Evolutionary conservation across 2,888 invertebrate species (phyloP), one percentile per base, ranked within the genome.

Genomic region (Ypsolopha scabrella): DNA sequence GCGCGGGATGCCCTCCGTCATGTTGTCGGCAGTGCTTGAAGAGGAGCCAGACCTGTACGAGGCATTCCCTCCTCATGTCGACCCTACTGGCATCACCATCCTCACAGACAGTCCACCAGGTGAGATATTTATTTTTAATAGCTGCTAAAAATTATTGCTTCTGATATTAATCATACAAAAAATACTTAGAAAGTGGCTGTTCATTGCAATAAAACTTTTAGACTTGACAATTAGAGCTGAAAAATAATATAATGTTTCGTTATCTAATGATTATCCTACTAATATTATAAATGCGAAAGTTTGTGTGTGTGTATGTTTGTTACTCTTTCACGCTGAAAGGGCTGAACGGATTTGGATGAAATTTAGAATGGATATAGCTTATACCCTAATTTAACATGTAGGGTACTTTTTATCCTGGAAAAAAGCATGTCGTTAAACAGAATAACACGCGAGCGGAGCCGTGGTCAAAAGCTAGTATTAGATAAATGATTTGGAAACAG

Each of bases 1-100:
- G 24, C 65, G 67, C 79, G 86, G 81, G 61, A 87, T 87, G 87
- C 87, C 87, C 70, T 88, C 90, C 81, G 91, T 90, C 69, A 92
- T 91, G 89, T 86, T 92, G 87, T 91, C 92, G 62, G 91, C 90
- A 63, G 89, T 92, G 76, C 87, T 91, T 67, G 92, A 91, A 85
- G 92, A 92, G 82, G 91, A 92, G 80, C 89, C 90, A 60, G 93
- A 93, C 76, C 87, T 92, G 66, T 92, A 92, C 65, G 93, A 93
- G 82, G 92, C 91, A 53, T 95, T 93, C 77, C 93, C 94, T 57
- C 91, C 93, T 54, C 92, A 94, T 76, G 94, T 95, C 58, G 94
- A 94, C 77, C 90, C 92, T 51, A 90, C 91, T 57, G 93, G 93
- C 64, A 93, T 94, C 64, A 91, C 92, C 35, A 90, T 91, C 60